A percentile compares a stretch with the other conserved stretches of the same genome.
Evolutionary conservation across 2,888 invertebrate species (phyloP).

Genomic region (Orchesellides sinensis): DNA sequence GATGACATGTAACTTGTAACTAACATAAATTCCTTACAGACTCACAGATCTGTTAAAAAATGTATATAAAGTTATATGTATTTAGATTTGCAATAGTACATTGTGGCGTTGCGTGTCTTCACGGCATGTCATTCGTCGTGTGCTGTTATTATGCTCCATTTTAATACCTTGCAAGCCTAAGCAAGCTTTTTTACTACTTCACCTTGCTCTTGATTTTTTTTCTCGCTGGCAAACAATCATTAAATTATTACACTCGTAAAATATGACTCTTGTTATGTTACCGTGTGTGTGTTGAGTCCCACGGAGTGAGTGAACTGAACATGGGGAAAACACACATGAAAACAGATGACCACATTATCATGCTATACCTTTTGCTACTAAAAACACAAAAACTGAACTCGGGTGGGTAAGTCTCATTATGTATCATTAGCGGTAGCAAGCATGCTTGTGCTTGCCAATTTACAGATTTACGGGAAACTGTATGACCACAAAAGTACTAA

Average conservation of each 20-base stretch:
- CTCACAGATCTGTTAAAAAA: background rate
- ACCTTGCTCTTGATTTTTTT: constrained; percentile 17
- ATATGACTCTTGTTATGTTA: background rate
- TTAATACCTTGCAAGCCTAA: too few relatives aligned
- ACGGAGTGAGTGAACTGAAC: background rate
- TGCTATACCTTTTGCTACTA: background rate
- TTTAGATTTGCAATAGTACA: background rate
- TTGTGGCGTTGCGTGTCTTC: background rate
- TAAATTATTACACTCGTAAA: background rate
- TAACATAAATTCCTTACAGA: background rate
- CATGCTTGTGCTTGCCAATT: too few relatives aligned
- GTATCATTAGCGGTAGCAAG: background rate
- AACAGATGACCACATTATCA: background rate
- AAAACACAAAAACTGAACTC: too few relatives aligned
- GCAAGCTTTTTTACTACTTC: background rate
- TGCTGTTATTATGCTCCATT: background rate
- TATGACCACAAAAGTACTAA: too few relatives aligned
- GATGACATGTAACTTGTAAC: background rate
- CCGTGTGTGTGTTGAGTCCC: background rate
- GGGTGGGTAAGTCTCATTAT: background rate
- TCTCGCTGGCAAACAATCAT: background rate
- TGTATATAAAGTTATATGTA: background rate
- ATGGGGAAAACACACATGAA: background rate
- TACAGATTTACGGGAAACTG: too few relatives aligned
- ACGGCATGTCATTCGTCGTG: background rate